Evolutionary conservation across 2,113 vertebrate genomes (phyloP).

Genomic region (Montifringilla adamsi): DNA sequence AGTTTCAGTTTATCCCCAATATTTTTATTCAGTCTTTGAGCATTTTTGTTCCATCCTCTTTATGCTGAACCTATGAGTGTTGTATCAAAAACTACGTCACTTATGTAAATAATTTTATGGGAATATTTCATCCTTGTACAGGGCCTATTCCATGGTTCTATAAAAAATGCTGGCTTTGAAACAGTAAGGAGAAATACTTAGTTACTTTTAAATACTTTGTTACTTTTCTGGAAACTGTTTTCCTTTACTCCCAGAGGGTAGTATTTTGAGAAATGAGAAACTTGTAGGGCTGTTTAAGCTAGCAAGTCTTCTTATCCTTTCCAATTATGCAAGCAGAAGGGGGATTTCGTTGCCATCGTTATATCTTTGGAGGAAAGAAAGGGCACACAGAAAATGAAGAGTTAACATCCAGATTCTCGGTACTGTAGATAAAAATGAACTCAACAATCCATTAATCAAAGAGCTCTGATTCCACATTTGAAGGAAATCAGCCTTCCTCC

Average conservation of each 20-base stretch:
- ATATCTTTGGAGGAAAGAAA: not conserved
- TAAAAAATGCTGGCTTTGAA: not conserved
- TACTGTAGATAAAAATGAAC: not conserved
- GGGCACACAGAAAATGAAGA: not conserved
- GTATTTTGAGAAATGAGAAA: not conserved
- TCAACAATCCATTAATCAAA: not conserved
- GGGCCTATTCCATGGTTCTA: not conserved
- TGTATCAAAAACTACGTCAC: not conserved
- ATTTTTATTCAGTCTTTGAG: not conserved
- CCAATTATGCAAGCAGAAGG: not conserved
- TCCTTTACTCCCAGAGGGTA: not conserved
- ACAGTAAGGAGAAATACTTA: not conserved
- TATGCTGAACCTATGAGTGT: not conserved
- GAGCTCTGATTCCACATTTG: not conserved
- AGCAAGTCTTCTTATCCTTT: not conserved
- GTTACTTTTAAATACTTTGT: not conserved
- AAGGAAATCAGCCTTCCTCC: not conserved
- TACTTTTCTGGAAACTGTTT: not conserved
- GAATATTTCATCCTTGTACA: not conserved
- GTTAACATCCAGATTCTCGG: not conserved
- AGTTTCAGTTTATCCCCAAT: not conserved
- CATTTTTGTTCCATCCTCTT: not conserved
- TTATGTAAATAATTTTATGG: not conserved
- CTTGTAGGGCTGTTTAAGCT: not conserved
- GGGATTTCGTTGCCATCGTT: not conserved